Base-by-base conservation (phyloP, 2,797 vertebrate genomes). In the Morus bassanus region DNA sequence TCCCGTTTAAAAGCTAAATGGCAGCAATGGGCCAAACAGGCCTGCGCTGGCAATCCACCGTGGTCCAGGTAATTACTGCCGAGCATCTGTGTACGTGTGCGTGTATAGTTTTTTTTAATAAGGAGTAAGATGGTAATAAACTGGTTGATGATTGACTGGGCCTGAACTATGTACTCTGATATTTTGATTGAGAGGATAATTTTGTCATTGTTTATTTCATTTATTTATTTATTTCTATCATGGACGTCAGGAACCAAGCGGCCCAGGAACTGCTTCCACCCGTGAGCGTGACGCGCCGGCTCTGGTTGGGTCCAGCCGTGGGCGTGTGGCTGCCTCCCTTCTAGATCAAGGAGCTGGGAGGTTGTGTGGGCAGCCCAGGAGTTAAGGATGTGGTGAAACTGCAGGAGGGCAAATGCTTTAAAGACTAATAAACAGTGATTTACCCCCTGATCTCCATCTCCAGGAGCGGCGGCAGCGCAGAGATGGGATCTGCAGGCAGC, bases 101-200 rank as follows among this genome's bases (percentile, higher is more conserved):
- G 28, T 30, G 56, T 85, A 73, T 39, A 50, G 69, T 46, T 35
- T 48, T 83, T 91, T 95, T 85, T 84, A 94, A 96, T 96, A 95
- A 95, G 83, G 63, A 94, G 18, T 92, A 95, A 86, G 85, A 60
- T 80, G 73, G 92, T 92, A 93, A 96, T 96, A 97, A 97, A 94
- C 95, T 92, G 83, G 95, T 91, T 85, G 94, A 88, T 96, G 91
- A 93, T 97, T 91, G 94, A 84, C 86, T 30, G 63, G 79, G 77
- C 77, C 82, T 91, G 94, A 96, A 94, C 97, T 97, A 95, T 96
- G 97, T 95, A 91, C 96, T 84, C 88, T 96, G 79, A 85, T 95
- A 95, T 94, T 96, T 96, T 81, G 67, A 85, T 94, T 13, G 72
- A 91, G 93, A 91, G 85, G 88, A 91, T 91, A 86, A 92, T 88